Conservation (phyloP, 2,888 invertebrate species). For the Amblyjoppa fuscipennis region DNA sequence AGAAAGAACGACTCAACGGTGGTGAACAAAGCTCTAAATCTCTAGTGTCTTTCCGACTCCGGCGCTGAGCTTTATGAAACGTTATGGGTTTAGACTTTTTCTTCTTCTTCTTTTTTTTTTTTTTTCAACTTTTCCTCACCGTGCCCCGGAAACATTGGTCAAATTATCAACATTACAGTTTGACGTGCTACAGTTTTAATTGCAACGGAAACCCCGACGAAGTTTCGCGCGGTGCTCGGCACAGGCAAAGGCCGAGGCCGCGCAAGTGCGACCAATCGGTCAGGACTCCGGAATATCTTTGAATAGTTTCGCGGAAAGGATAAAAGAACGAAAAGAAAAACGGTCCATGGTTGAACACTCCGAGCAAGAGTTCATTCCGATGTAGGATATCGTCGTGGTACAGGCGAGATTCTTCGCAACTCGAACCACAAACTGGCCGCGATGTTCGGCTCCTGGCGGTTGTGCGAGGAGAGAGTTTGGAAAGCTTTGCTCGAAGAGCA, state of each 20-base stretch:
- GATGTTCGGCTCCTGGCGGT: conserved; percentile 45
- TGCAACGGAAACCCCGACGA: background rate
- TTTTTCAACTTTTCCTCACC: background rate
- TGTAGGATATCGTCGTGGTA: conserved; percentile 19
- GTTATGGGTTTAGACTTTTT: conserved; percentile 35
- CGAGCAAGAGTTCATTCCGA: conserved; percentile 33
- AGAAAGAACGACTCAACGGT: conserved; percentile 44
- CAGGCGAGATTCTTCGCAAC: conserved; percentile 35
- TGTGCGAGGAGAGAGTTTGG: conserved; percentile 1
- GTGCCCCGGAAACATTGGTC: background rate
- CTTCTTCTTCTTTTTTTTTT: background rate
- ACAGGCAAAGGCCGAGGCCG: background rate
- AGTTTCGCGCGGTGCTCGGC: background rate
- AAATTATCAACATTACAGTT: conserved; percentile 4
- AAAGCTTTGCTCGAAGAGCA: conserved; percentile 29
- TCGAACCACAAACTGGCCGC: conserved; percentile 63
- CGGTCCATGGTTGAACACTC: conserved; percentile 43
- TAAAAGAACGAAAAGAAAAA: background rate
- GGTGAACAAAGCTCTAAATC: conserved; percentile 43
- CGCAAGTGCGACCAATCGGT: conserved; percentile 35
- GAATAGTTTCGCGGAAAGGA: conserved; percentile 1
- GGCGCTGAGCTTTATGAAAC: conserved; percentile 50
- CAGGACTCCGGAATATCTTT: background rate
- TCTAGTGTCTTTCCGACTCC: conserved; percentile 32
- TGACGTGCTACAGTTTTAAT: background rate